Conservation (phyloP, 2,113 vertebrate species). For the Lethenteron camtschaticum region DNA sequence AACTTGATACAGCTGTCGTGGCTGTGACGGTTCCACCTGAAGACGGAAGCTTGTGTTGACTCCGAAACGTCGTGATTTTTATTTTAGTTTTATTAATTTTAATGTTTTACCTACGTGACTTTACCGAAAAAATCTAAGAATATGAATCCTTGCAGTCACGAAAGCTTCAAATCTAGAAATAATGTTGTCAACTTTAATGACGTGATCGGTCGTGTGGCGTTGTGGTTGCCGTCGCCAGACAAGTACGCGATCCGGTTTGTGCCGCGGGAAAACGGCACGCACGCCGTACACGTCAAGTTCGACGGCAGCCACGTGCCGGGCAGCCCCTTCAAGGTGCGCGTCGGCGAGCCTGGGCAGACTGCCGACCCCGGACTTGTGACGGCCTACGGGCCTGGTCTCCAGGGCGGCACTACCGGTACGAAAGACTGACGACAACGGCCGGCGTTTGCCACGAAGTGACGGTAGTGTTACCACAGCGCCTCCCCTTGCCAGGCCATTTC, state of each 20-base stretch:
- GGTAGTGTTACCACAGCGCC: background rate
- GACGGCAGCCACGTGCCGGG: conserved; percentile 72
- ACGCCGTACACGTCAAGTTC: conserved; percentile 71
- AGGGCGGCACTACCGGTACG: conserved; percentile 54
- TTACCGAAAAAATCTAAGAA: too few relatives aligned
- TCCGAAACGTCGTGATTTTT: too few relatives aligned
- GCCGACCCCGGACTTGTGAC: conserved; percentile 73
- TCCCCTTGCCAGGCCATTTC: background rate
- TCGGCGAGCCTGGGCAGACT: conserved; percentile 54
- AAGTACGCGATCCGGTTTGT: conserved; percentile 79
- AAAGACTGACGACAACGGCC: too few relatives aligned
- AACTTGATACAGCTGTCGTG: too few relatives aligned
- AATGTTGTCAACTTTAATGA: background rate
- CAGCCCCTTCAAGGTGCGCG: conserved; percentile 72
- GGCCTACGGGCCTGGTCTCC: conserved; percentile 51
- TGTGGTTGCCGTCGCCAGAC: conserved; percentile 22
- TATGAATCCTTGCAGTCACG: too few relatives aligned
- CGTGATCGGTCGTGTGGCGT: background rate
- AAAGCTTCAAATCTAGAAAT: too few relatives aligned
- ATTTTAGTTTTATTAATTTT: too few relatives aligned
- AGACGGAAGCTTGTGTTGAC: too few relatives aligned
- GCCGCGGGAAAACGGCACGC: conserved; percentile 66
- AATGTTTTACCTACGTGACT: too few relatives aligned
- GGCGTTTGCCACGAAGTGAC: too few relatives aligned
- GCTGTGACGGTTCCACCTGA: too few relatives aligned